These are phyloP conservation scores for Clarias macrocephalus DNA, from an alignment of 2,113 vertebrate species.

Conservation along the genomic window DNA sequence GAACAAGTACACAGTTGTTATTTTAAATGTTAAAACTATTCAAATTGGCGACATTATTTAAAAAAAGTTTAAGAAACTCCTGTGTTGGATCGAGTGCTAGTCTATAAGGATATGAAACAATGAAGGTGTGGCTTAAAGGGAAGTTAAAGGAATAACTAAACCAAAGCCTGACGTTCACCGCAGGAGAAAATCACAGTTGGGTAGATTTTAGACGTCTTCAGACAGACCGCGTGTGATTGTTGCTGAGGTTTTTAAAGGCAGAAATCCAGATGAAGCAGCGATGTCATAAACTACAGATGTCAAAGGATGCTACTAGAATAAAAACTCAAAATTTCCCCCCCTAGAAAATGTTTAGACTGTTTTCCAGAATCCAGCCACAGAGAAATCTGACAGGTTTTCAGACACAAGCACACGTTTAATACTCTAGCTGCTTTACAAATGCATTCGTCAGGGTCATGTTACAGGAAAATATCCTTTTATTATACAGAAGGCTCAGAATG, in stretches of 20 bases:
- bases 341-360: neutral
- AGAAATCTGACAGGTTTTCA: neutral
- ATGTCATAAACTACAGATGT: neutral
- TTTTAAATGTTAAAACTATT: neutral
- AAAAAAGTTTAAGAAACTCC: neutral
- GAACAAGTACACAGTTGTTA: neutral
- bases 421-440: neutral
- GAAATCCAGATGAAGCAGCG: neutral
- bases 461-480: constrained; percentile 3
- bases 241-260: neutral
- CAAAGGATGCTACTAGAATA: neutral
- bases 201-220: neutral
- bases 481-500: constrained; percentile 15
- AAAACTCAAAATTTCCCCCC: neutral
- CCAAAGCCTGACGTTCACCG: neutral
- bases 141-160: neutral
- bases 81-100: neutral
- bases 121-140: neutral
- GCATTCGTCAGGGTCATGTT: neutral
- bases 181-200: neutral
- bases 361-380: neutral
- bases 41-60: neutral
- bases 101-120: neutral
- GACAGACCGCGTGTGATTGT: neutral
- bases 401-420: neutral